Evolutionary conservation across 2,888 invertebrate species (phyloP).

Genomic region (Oxyscelio sp.): DNA sequence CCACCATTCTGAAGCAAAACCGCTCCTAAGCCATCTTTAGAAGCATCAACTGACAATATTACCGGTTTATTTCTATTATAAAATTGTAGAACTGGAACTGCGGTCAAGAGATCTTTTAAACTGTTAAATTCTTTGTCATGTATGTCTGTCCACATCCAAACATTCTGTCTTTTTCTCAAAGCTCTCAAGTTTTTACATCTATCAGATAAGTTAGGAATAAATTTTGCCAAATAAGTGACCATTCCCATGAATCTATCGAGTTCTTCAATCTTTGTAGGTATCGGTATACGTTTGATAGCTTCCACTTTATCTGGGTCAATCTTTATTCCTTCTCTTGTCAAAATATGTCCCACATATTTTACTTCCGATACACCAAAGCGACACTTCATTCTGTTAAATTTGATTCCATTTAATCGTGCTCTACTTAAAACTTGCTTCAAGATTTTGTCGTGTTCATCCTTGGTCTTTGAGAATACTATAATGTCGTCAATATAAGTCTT

Average conservation of each 20-base stretch:
- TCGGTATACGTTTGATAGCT: conserved; percentile 71
- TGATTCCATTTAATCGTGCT: conserved; percentile 40
- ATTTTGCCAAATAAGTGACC: conserved; percentile 78
- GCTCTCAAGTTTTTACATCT: conserved; percentile 65
- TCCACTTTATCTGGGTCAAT: conserved; percentile 71
- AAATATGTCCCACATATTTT: conserved; percentile 77
- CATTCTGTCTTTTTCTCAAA: conserved; percentile 76
- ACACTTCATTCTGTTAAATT: conserved; percentile 75
- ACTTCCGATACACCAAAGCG: conserved; percentile 72
- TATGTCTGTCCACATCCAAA: conserved; percentile 77
- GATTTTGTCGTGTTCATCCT: conserved; percentile 48
- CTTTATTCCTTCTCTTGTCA: conserved; percentile 68
- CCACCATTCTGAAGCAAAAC: conserved; percentile 75
- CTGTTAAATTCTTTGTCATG: conserved; percentile 75
- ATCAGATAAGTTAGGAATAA: conserved; percentile 77
- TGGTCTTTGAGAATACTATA: conserved; percentile 54
- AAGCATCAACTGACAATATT: conserved; percentile 73
- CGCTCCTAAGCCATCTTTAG: conserved; percentile 47
- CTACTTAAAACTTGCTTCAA: conserved; percentile 3
- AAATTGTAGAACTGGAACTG: conserved; percentile 51
- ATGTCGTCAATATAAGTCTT: conserved; percentile 80
- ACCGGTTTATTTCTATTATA: conserved; percentile 35
- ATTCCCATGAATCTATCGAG: conserved; percentile 77
- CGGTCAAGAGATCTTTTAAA: conserved; percentile 67
- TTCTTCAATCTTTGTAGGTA: conserved; percentile 68